phyloP scores from a whole-genome alignment of 2,797 vertebrate genomes.

The Sternarchorhynchus goeldii region DNA sequence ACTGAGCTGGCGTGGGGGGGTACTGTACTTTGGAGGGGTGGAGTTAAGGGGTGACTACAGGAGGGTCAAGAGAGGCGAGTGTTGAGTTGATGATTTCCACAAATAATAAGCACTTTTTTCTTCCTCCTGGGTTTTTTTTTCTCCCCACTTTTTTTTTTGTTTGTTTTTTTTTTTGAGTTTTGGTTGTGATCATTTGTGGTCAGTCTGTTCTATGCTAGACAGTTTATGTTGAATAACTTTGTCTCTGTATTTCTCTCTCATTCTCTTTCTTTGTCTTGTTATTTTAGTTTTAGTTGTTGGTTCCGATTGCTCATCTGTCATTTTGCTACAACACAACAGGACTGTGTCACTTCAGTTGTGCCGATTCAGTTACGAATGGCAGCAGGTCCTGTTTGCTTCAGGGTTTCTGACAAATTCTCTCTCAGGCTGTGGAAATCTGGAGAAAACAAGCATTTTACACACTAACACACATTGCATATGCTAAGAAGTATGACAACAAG shows the following conservation, averaged over 20 bases:
- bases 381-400: conserved; percentile 65
- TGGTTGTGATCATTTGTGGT: conserved; percentile 26
- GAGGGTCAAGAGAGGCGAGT: conserved; percentile 6
- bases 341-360: conserved; percentile 35
- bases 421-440: conserved; percentile 38
- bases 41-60: conserved; percentile 7
- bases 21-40: conserved; percentile 10
- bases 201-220: conserved; percentile 65
- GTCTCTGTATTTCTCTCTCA: conserved; percentile 63
- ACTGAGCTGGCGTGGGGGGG: conserved; percentile 1
- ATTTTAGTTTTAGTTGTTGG: conserved; percentile 22
- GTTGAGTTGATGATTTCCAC: conserved; percentile 32
- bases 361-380: conserved; percentile 67
- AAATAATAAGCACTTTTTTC: conserved; percentile 46
- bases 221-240: conserved; percentile 67
- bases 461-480: conserved; percentile 13
- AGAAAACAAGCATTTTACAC: conserved; percentile 23
- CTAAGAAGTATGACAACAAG: neutral
- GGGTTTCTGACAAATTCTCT: conserved; percentile 51
- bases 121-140: neutral
- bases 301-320: conserved; percentile 38
- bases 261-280: conserved; percentile 38
- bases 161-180: conserved; percentile 4
- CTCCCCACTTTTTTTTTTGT: neutral
- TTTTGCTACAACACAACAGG: conserved; percentile 33